Base-by-base conservation (phyloP, 2,888 invertebrate species). In the Dryadula phaetusa region DNA sequence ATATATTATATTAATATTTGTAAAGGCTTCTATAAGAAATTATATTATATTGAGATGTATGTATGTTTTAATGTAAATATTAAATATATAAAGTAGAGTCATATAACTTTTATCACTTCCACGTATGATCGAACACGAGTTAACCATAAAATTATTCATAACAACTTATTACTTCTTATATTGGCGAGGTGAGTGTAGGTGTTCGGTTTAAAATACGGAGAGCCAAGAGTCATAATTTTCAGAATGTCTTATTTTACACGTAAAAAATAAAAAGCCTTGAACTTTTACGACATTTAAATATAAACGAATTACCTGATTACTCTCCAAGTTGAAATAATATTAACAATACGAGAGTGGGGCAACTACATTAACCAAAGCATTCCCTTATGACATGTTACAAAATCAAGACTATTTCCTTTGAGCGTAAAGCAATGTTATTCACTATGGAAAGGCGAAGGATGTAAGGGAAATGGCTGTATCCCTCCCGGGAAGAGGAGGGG, bases 391-490 rank as follows among this genome's bases (percentile, higher is more conserved):
- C 37, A 28, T 28, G 54, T 58, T 54, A 69, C 64, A 64, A 69
- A 70, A 65, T 66, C 61, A 49, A 64, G 64, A 70, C 63, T 68
- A 69, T 66, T 70, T 69, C 70, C 66, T 69, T 66, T 70, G 58
- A 63, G 54, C 52, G 56, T 46, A 52, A 37, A 66, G 69, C 49
- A 56, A 62, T 69, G 56, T 60, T 68, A 66, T 63, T 63, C 40
- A 40, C 60, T 82, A 82, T 80, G 82, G 75, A 78, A 82, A 81
- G 80, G 81, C 79, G 79, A 77, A 76, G 78, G 81, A 82, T 81
- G 79, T 79, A 82, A 84, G 81, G 84, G 85, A 87, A 87, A 86
- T 84, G 82, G 84, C 81, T 79, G 77, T 83, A 83, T 87, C 81
- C 81, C 81, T 82, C 82, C 80, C 80, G 76, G 75, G 71, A 73